These are phyloP conservation scores for Petrocephalus microphthalmus DNA, from an alignment of 2,113 vertebrate genomes.

Conservation along the genomic window DNA sequence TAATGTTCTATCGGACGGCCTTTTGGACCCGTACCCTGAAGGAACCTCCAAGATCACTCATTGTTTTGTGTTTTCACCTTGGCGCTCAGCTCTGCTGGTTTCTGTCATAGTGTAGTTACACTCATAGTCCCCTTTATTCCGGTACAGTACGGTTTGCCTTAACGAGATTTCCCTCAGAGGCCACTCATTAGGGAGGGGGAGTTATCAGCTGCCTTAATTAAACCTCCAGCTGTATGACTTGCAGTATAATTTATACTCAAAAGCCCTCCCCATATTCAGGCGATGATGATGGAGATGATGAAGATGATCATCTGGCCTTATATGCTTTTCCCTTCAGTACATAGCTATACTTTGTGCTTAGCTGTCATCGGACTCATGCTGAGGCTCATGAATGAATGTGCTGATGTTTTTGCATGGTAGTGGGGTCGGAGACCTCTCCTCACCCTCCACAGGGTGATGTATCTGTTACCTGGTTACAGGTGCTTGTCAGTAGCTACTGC, in stretches of 20 bases:
- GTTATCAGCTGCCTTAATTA: not conserved
- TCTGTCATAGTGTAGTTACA: not conserved
- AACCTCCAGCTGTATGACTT: not conserved
- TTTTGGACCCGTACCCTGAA: not conserved
- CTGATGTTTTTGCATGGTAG: not conserved
- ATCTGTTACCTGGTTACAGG: not conserved
- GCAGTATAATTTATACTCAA: not conserved
- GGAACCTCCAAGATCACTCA: not conserved
- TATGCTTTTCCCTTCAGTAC: not conserved
- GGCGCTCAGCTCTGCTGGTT: not conserved
- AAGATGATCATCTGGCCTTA: not conserved
- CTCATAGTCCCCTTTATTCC: not conserved
- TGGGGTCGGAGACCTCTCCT: not conserved
- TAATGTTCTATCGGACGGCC: not conserved
- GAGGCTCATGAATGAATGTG: not conserved
- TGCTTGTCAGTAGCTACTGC: not conserved
- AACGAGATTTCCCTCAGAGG: not conserved
- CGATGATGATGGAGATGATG: not conserved
- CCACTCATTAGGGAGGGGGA: not conserved
- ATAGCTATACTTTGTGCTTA: not conserved
- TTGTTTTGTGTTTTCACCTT: not conserved
- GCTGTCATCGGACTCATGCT: not conserved
- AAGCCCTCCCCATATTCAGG: not conserved
- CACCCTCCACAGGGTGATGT: not conserved
- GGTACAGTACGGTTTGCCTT: not conserved